A percentile compares a stretch with the other conserved stretches of the same genome.
Conservation (phyloP, 2,797 vertebrate genomes). For the Steatocranus sp. region DNA sequence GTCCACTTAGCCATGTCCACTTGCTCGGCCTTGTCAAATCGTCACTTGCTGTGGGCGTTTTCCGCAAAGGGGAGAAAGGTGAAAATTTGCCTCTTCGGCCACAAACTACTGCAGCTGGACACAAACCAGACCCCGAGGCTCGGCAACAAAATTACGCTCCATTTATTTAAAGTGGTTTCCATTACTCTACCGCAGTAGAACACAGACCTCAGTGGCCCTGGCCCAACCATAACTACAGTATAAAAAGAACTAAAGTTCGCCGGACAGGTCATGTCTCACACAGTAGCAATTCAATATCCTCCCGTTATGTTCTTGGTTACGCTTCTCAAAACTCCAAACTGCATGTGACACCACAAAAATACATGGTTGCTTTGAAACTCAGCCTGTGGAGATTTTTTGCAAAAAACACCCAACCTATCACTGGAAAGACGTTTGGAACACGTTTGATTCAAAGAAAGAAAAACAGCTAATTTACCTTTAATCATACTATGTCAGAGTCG, state of each 20-base stretch:
- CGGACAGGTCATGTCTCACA: conserved; percentile 73
- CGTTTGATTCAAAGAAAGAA: conserved; percentile 45
- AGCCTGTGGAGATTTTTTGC: conserved; percentile 18
- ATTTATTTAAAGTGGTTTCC: conserved; percentile 71
- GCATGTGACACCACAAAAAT: conserved; percentile 72
- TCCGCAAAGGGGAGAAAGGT: conserved; percentile 46
- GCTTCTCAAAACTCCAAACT: conserved; percentile 67
- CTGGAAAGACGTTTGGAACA: conserved; percentile 43
- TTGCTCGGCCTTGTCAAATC: conserved; percentile 44
- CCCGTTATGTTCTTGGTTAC: conserved; percentile 66
- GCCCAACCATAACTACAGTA: conserved; percentile 67
- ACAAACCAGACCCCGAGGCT: conserved; percentile 56
- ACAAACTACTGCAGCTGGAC: conserved; percentile 69
- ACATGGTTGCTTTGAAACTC: conserved; percentile 68
- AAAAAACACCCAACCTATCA: conserved; percentile 37
- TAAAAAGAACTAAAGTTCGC: conserved; percentile 70
- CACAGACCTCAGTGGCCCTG: conserved; percentile 55
- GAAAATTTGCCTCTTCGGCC: conserved; percentile 71
- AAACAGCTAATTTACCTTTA: conserved; percentile 45
- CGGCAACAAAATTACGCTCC: conserved; percentile 52
- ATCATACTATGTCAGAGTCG: conserved; percentile 18
- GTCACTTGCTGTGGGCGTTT: conserved; percentile 46
- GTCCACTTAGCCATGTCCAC: conserved; percentile 64
- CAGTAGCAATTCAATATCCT: conserved; percentile 73
- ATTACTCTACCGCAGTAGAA: conserved; percentile 55